Percentiles rank a stretch among this genome's conserved stretches.
These are phyloP conservation scores for Temnothorax rugatulus DNA, from an alignment of 2,888 invertebrate genomes.

Conservation along the genomic window DNA sequence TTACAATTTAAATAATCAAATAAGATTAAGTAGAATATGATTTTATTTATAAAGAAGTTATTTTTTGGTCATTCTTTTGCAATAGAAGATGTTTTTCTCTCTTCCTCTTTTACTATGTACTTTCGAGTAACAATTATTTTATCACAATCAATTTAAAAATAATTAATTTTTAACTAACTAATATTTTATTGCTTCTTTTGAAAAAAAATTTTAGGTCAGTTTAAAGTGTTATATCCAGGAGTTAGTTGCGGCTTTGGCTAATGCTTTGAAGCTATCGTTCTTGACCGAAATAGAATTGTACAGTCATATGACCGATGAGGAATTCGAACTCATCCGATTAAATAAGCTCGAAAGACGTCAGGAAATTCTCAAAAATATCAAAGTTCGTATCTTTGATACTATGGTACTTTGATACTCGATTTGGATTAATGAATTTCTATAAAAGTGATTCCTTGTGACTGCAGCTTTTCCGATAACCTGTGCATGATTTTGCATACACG, in stretches of 20 bases:
- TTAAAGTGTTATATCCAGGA: constrained; percentile 91
- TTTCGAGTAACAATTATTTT: too few relatives aligned
- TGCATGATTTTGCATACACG: neutral
- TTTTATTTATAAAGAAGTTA: neutral
- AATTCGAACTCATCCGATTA: constrained; percentile 93
- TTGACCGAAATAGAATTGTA: constrained; percentile 91
- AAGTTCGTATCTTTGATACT: constrained; percentile 84
- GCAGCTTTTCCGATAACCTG: neutral
- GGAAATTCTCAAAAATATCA: constrained; percentile 90
- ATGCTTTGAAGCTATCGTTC: constrained; percentile 90
- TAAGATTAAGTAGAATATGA: neutral
- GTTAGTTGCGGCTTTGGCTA: constrained; percentile 89
- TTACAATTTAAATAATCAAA: neutral
- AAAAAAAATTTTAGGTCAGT: constrained; percentile 87
- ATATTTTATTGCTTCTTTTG: too few relatives aligned
- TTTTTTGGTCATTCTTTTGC: neutral
- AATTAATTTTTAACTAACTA: too few relatives aligned
- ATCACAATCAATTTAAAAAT: too few relatives aligned
- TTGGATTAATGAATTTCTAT: neutral
- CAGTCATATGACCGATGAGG: constrained; percentile 93
- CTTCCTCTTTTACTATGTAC: neutral
- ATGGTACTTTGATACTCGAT: too few relatives aligned
- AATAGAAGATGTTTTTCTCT: neutral
- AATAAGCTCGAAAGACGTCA: constrained; percentile 90
- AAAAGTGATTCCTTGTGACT: neutral